Percentiles rank a stretch among this genome's conserved stretches.
Evolutionary conservation across 2,888 invertebrate genomes (phyloP).

Genomic region (Microdon myrmicae): DNA sequence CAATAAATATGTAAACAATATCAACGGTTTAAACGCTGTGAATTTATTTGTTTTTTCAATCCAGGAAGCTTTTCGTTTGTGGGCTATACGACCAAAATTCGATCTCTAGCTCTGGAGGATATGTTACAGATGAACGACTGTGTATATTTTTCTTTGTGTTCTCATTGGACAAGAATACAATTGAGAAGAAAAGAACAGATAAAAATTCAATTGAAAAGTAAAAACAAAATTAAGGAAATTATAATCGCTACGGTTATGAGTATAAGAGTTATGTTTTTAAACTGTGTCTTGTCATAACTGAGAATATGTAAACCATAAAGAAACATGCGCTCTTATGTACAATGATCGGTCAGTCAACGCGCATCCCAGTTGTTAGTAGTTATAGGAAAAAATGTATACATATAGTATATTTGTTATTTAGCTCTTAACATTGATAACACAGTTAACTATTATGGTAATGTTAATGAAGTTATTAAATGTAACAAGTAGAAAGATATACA

Average conservation of each 20-base stretch:
- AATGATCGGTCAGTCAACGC: slow-evolving; percentile 16
- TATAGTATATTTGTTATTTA: slow-evolving; percentile 23
- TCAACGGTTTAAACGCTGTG: too few relatives aligned
- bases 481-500: slow-evolving; percentile 19
- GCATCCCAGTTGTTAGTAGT: slow-evolving; percentile 25
- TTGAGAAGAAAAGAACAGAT: slow-evolving; percentile 20
- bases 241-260: too few relatives aligned
- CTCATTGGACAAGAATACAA: slow-evolving; percentile 35
- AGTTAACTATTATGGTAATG: slow-evolving; percentile 17
- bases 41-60: too few relatives aligned
- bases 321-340: too few relatives aligned
- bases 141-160: background rate
- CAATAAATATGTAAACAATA: too few relatives aligned
- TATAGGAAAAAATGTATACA: slow-evolving; percentile 11
- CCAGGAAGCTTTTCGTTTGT: too few relatives aligned
- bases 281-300: too few relatives aligned
- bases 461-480: slow-evolving; percentile 20
- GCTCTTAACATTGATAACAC: slow-evolving; percentile 47
- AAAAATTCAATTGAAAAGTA: slow-evolving; percentile 11
- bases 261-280: too few relatives aligned
- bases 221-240: slow-evolving; percentile 9
- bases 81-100: too few relatives aligned
- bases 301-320: too few relatives aligned
- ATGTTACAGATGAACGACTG: too few relatives aligned
- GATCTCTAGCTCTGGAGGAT: too few relatives aligned